Evolutionary conservation across 2,888 invertebrate species (phyloP).

Genomic region (Sturmia bella): DNA sequence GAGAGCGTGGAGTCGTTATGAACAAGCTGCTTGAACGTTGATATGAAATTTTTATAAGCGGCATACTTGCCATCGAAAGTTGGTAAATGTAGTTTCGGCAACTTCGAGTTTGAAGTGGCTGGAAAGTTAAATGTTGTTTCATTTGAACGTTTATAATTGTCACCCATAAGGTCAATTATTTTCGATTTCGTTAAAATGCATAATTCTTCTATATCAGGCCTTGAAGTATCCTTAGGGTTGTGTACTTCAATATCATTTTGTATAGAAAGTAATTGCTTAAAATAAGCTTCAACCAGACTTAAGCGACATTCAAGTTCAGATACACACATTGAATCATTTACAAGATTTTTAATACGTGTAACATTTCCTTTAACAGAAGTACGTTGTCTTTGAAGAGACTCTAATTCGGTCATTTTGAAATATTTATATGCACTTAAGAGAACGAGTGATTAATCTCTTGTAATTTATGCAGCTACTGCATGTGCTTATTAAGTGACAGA

Average conservation of each 20-base stretch:
- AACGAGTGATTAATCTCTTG: no score
- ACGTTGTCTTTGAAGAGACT: background rate
- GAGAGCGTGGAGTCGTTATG: constrained; percentile 25
- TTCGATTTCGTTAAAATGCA: constrained; percentile 9
- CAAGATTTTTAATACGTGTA: constrained; percentile 17
- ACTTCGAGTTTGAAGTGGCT: background rate
- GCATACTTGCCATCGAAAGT: constrained; percentile 38
- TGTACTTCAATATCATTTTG: constrained; percentile 13
- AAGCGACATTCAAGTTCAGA: constrained; percentile 15
- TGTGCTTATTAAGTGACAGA: no score
- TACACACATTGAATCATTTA: background rate
- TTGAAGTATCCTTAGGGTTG: background rate
- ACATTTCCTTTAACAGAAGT: constrained; percentile 11
- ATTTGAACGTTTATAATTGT: constrained; percentile 11
- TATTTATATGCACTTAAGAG: no score
- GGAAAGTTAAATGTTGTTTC: background rate
- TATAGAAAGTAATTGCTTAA: constrained; percentile 15
- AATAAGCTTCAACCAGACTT: constrained; percentile 26
- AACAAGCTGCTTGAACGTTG: constrained; percentile 26
- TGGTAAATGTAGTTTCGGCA: constrained; percentile 34
- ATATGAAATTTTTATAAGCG: constrained; percentile 36
- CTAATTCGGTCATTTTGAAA: constrained; percentile 23
- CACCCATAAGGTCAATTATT: constrained; percentile 17
- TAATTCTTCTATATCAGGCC: constrained; percentile 16
- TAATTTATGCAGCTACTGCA: no score